A percentile compares a stretch with the other conserved stretches of the same genome.
Conservation (phyloP, 1,140 invertebrate genomes). For the Bradysia coprophila region DNA sequence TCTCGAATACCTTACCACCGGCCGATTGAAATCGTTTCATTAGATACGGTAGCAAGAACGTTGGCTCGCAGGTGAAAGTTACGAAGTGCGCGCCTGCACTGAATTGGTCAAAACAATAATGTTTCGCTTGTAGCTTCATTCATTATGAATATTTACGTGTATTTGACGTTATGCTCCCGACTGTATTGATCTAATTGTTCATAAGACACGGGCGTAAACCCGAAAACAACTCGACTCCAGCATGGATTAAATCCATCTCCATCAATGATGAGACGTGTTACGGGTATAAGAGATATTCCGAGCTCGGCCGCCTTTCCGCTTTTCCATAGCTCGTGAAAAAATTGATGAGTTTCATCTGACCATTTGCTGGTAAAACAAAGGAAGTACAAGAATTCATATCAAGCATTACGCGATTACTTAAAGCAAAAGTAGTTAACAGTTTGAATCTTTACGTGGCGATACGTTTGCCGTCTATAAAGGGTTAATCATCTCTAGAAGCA, state of each 20-base stretch:
- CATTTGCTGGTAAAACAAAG: too few relatives aligned
- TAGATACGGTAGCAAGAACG: slow-evolving; percentile 36
- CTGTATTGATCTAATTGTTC: slow-evolving; percentile 29
- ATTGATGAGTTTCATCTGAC: too few relatives aligned
- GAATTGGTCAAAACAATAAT: slow-evolving; percentile 3
- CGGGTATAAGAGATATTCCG: slow-evolving; percentile 38
- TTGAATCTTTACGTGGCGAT: too few relatives aligned
- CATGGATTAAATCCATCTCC: slow-evolving; percentile 10
- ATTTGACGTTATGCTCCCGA: slow-evolving; percentile 12
- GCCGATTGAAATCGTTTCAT: slow-evolving; percentile 31
- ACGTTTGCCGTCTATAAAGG: background rate
- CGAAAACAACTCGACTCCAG: slow-evolving; percentile 38
- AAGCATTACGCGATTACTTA: too few relatives aligned
- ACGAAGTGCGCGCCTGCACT: slow-evolving; percentile 38
- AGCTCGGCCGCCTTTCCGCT: slow-evolving; percentile 29
- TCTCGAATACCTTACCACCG: slow-evolving; percentile 31
- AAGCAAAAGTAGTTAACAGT: too few relatives aligned
- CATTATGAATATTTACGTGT: background rate
- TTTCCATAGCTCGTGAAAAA: slow-evolving; percentile 40
- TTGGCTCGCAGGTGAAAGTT: slow-evolving; percentile 38
- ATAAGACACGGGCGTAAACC: slow-evolving; percentile 26
- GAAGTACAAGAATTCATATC: too few relatives aligned
- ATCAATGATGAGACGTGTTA: slow-evolving; percentile 26
- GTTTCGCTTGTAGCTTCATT: too few relatives aligned
- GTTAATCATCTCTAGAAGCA: background rate